A percentile compares a stretch with the other conserved stretches of the same genome.
These are phyloP conservation scores for Leptestheria dahalacensis DNA, from an alignment of 1,140 invertebrate genomes.

Conservation along the genomic window DNA sequence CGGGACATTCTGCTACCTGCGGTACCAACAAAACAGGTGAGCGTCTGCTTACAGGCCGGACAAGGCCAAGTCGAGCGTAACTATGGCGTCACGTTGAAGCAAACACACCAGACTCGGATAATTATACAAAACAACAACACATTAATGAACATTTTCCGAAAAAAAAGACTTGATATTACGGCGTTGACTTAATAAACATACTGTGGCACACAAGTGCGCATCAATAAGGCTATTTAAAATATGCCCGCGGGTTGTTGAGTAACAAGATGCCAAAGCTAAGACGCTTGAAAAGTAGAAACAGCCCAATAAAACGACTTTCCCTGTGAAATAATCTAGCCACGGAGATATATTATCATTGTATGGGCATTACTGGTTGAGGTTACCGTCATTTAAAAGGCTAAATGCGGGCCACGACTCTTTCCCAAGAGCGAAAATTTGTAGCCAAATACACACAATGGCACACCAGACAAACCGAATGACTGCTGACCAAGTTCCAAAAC, in stretches of 20 bases:
- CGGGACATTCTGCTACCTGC: constrained; percentile 15
- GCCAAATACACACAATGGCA: neutral
- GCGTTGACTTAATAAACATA: no score
- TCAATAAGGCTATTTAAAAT: neutral
- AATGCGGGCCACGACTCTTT: neutral
- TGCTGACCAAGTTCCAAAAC: neutral
- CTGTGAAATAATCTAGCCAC: no score
- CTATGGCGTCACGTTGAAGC: no score
- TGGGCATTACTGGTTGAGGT: neutral
- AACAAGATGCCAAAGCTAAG: neutral
- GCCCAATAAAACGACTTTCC: no score
- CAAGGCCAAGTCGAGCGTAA: no score
- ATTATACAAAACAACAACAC: no score
- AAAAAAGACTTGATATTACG: no score
- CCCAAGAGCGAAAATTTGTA: neutral
- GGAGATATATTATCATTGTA: neutral
- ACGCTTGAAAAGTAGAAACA: no score
- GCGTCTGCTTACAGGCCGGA: no score
- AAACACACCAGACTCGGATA: no score
- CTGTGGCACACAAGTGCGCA: neutral
- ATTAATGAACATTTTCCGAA: no score
- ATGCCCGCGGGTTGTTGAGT: neutral
- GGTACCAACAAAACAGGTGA: no score
- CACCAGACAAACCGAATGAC: neutral
- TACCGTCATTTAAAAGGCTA: neutral